These are phyloP conservation scores for Columba livia DNA, from an alignment of 2,113 vertebrate species.

Conservation along the genomic window DNA sequence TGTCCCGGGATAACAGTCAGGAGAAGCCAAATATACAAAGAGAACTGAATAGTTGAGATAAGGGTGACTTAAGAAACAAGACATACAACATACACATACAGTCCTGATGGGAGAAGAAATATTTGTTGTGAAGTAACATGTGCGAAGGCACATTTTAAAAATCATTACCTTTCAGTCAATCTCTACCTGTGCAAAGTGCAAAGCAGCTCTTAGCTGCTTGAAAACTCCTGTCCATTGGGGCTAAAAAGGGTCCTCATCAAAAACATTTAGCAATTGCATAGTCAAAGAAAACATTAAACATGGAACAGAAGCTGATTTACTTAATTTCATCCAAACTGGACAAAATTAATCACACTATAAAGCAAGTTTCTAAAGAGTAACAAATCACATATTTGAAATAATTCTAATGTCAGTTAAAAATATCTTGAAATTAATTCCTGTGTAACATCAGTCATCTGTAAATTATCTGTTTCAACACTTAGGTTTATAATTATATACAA, in stretches of 20 bases:
- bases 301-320: neutral
- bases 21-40: conserved; percentile 34
- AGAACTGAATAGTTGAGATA: conserved; percentile 50
- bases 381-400: neutral
- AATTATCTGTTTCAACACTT: conserved; percentile 16
- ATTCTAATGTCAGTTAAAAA: neutral
- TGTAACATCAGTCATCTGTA: neutral
- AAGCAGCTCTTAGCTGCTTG: neutral
- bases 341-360: neutral
- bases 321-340: neutral
- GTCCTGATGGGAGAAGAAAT: neutral
- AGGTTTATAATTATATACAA: neutral
- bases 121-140: neutral
- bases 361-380: neutral
- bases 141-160: neutral
- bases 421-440: neutral
- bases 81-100: neutral
- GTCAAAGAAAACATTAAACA: neutral
- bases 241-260: neutral
- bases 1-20: conserved; percentile 29
- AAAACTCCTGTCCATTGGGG: neutral
- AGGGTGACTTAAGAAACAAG: conserved; percentile 50
- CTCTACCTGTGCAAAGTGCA: neutral
- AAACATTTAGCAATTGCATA: neutral
- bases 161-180: neutral